Base-by-base conservation (phyloP, 1,140 invertebrate species). In the Palaemon carinicauda region DNA sequence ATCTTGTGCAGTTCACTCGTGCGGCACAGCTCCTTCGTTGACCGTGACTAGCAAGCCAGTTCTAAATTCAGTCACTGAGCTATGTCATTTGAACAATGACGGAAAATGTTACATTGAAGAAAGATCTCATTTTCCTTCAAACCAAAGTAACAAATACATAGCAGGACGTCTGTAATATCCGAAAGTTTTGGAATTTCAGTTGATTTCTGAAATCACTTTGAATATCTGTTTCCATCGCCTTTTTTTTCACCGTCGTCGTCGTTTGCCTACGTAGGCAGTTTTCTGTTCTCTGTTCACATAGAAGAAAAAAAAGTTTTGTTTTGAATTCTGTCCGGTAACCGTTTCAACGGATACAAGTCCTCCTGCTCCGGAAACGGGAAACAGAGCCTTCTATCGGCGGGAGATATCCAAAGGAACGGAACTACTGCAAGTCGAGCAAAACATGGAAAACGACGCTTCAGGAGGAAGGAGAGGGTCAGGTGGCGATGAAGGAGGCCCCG, bases 131-230 rank as follows among this genome's bases (percentile, higher is more conserved):
- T 54, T 82, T 82, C 80, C 80, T 82, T 51, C 80, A 82, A 31
- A 82, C 80, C 24, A 82, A 82, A 19, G 80, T 82, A 14, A 82
- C 80, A 17, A 82, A 82, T 51, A 82, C 80, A 65, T 82, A 82
- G 80, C 80, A 52, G 27, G 27, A 54, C 21, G 12, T 31, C 19
- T 54, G 17, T 15, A 4, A 17, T 24, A 15, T 3, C 60, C 29
- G 24, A 69, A 29, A 69, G 60, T 21, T 69, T 29, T 69, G n/a
- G 12, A 69, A 27, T 69, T 69, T 69, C 60, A 24, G 31, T 71
- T 53, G 24, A 71, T 29, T 27, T 10, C 27, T 31, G 79, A 31
- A 41, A 60, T 60, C 21, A 33, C 12, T 12, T 41, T 51, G 29
- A 60, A n/a, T 1, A 14, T 29, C 17, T 60, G 27, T 10, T 3